A percentile compares a stretch with the other conserved stretches of the same genome.
These are phyloP conservation scores for Caenorhabditis japonica DNA, from an alignment of 2,888 invertebrate species.

Conservation along the genomic window DNA sequence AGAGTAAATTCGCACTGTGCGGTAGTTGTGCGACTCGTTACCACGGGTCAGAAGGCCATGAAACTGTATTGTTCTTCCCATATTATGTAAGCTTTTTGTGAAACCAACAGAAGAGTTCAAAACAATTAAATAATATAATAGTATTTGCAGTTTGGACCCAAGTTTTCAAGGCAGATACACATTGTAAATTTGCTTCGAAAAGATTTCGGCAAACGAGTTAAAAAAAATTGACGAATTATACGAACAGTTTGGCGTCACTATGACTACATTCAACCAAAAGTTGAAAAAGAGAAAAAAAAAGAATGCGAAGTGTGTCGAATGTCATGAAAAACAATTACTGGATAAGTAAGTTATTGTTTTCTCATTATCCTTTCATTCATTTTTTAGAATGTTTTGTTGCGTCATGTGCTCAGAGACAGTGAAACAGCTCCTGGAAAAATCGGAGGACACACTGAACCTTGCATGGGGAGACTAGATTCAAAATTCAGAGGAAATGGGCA, in stretches of 20 bases:
- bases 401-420: background rate
- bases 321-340: background rate
- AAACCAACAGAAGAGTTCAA: too few species aligned
- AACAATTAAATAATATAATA: background rate
- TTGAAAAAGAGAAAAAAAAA: background rate
- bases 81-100: background rate
- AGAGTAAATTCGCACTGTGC: conserved; percentile 6
- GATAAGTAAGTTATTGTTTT: background rate
- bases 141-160: background rate
- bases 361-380: background rate
- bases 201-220: background rate
- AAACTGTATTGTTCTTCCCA: background rate
- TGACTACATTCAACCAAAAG: background rate
- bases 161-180: conserved; percentile 8
- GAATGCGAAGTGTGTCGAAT: background rate
- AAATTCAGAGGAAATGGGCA: too few species aligned
- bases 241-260: background rate
- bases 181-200: background rate
- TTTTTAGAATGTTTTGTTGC: conserved; percentile 15
- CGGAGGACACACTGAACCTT: background rate
- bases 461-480: too few species aligned
- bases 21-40: conserved; percentile 7
- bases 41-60: background rate
- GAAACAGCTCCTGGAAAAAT: background rate
- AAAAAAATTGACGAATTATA: background rate